Conservation (phyloP, 2,888 invertebrate species). For the Lysandra bellargus region DNA sequence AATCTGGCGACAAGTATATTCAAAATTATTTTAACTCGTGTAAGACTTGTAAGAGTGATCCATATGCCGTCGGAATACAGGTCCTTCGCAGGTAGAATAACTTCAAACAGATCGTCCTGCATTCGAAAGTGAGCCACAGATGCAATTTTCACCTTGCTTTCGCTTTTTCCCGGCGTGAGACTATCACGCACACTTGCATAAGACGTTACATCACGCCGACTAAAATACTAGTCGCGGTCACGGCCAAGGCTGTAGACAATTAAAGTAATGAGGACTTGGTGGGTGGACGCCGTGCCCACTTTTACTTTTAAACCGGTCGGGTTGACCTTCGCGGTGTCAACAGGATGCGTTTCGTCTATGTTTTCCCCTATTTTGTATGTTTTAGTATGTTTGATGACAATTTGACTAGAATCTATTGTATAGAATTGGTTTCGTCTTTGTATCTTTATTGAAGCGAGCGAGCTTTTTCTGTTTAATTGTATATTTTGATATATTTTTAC, state of each 20-base stretch:
- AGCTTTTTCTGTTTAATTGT: too few relatives aligned
- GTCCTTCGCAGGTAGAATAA: not conserved
- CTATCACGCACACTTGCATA: slow-evolving; percentile 63
- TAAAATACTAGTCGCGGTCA: slow-evolving; percentile 77
- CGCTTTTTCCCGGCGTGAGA: slow-evolving; percentile 62
- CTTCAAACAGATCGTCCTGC: slow-evolving; percentile 6
- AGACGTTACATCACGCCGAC: slow-evolving; percentile 73
- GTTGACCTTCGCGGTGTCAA: slow-evolving; percentile 60
- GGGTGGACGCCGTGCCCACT: slow-evolving; percentile 73
- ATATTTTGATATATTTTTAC: too few relatives aligned
- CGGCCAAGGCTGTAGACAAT: slow-evolving; percentile 77
- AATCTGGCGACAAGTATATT: not conserved
- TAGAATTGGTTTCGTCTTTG: too few relatives aligned
- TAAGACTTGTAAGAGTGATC: not conserved
- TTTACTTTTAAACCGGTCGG: slow-evolving; percentile 76
- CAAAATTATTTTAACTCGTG: not conserved
- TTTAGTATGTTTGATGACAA: slow-evolving; percentile 10
- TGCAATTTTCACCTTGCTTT: slow-evolving; percentile 71
- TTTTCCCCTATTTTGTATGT: not conserved
- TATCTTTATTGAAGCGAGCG: too few relatives aligned
- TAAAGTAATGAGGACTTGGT: slow-evolving; percentile 75
- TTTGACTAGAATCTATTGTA: too few relatives aligned
- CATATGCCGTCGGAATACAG: not conserved
- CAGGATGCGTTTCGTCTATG: slow-evolving; percentile 37
- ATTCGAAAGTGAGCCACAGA: slow-evolving; percentile 35